Evolutionary conservation across 1,140 invertebrate genomes (phyloP), one percentile per base, ranked within the genome.

Genomic region (Hylaeus volcanicus): DNA sequence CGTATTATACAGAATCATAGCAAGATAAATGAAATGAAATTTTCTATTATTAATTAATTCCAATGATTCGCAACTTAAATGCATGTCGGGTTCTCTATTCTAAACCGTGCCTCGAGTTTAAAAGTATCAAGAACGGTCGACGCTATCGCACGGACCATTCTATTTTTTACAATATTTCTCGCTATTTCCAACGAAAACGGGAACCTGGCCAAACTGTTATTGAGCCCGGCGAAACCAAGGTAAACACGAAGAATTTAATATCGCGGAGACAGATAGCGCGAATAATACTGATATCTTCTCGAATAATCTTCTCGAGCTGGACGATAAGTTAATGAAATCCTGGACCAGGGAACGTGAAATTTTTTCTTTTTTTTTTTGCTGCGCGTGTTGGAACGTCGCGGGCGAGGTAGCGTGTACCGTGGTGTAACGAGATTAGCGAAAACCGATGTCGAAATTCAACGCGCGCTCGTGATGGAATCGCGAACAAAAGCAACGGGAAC

Each of bases 161-260:
- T 45, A 11, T 14, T 63, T 48, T 61, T 73, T 5, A 2, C 41
- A 15, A 5, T 71, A 39, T 9, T 56, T 55, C n/a, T 37, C n/a
- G 5, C 37, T 60, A 5, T 56, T 41, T 37, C 37, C 48, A 37
- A 14, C 26, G 9, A 11, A 14, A 3, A 45, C 45, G 45, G 1
- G 45, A 48, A 8, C 11, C 48, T 37, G 26, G 4, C 26, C 4
- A 26, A 2, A 69, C 48, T 55, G 48, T 69, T 55, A 55, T 39
- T 14, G 48, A n/a, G 3, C 3, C 14, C 41, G 2, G 39, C 2
- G 48, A 5, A 48, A 69, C 48, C 26, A 26, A 39, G 11, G 51
- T 69, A 69, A 55, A 69, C 66, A 61, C 6, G 43, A 15, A 6
- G 26, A 61, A 73, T 73, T 48, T 51, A 73, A 73, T 61, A 51